Percentiles rank a stretch among this genome's conserved stretches.
These are phyloP conservation scores for Melinopterus prodromus DNA, from an alignment of 2,888 invertebrate genomes.

Conservation along the genomic window DNA sequence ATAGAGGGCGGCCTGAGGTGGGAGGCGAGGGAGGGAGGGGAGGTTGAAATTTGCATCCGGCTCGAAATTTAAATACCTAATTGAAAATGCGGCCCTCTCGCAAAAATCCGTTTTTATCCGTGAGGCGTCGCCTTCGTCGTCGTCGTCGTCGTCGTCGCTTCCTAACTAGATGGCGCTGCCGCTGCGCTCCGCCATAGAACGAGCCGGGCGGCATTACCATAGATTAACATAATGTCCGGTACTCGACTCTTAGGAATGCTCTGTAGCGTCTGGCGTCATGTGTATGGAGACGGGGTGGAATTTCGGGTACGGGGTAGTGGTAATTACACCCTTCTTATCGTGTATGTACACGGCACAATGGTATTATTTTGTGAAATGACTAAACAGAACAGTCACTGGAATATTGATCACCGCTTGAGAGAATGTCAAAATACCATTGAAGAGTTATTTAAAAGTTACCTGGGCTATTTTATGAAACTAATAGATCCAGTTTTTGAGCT, in stretches of 20 bases:
- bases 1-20: neutral
- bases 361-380: slow-evolving; percentile 32
- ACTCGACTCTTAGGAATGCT: slow-evolving; percentile 18
- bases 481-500: too few relatives aligned
- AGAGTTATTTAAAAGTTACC: too few relatives aligned
- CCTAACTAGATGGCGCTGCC: slow-evolving; percentile 21
- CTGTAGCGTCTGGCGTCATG: neutral
- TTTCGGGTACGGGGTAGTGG: neutral
- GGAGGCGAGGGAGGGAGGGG: neutral
- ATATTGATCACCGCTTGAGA: neutral
- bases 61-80: slow-evolving; percentile 26
- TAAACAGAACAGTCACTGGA: neutral
- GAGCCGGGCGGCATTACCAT: slow-evolving; percentile 18
- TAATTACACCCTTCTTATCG: neutral
- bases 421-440: too few relatives aligned
- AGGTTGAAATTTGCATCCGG: slow-evolving; percentile 16
- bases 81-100: slow-evolving; percentile 24
- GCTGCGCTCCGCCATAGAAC: neutral
- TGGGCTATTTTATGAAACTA: too few relatives aligned
- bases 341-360: slow-evolving; percentile 35
- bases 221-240: slow-evolving; percentile 26
- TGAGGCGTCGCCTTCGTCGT: neutral
- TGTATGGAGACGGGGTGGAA: slow-evolving; percentile 6
- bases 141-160: slow-evolving; percentile 10
- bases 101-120: slow-evolving; percentile 23